Conservation (phyloP, 1,140 invertebrate species). For the Oryzaephilus surinamensis region DNA sequence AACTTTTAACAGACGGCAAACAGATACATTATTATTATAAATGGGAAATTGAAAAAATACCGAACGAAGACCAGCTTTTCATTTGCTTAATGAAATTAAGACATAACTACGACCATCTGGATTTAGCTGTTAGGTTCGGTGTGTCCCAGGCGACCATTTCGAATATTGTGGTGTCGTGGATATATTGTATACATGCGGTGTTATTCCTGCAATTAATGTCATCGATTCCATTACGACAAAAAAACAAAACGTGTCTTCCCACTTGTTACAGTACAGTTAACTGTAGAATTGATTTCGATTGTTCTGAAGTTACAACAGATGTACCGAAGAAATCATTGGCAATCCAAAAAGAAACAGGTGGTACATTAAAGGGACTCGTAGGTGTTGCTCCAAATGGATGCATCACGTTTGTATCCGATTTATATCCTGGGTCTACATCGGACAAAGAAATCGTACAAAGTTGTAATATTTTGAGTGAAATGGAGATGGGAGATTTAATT, state of each 20-base stretch:
- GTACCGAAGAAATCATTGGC: conserved; percentile 10
- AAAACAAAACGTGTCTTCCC: conserved; percentile 13
- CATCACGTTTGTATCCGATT: conserved; percentile 15
- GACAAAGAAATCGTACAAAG: conserved; percentile 16
- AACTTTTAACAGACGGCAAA: conserved; percentile 4
- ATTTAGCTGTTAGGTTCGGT: conserved; percentile 10
- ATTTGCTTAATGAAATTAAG: conserved; percentile 11
- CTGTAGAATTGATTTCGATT: conserved; percentile 19
- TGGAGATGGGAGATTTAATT: conserved; percentile 14
- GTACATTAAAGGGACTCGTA: conserved; percentile 15
- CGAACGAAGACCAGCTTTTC: conserved; percentile 8
- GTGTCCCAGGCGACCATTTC: not conserved
- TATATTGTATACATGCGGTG: conserved; percentile 7
- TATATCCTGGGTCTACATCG: conserved; percentile 16
- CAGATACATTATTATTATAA: conserved; percentile 8
- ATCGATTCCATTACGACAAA: not conserved
- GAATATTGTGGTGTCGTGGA: conserved; percentile 8
- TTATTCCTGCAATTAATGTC: not conserved
- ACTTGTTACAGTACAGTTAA: conserved; percentile 14
- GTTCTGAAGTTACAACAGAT: conserved; percentile 12
- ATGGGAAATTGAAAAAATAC: conserved; percentile 6
- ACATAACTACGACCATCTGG: conserved; percentile 7
- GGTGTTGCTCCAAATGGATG: conserved; percentile 20
- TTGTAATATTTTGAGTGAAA: conserved; percentile 6
- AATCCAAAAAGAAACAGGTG: conserved; percentile 16